phyloP scores from a whole-genome alignment of 2,797 vertebrate genomes.

The Mallotus villosus region DNA sequence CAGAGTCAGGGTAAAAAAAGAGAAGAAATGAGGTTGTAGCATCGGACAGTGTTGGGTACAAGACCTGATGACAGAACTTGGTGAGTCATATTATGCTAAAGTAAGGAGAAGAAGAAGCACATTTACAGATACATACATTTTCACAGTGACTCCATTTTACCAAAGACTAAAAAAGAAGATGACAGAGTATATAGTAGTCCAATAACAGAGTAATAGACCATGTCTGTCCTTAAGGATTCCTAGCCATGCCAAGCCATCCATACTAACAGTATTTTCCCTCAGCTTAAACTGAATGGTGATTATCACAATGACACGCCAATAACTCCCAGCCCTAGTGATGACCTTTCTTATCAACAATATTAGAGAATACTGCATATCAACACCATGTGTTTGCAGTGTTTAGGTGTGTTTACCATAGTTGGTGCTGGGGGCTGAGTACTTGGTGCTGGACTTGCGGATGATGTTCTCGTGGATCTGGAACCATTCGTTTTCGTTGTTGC shows the following conservation, averaged over 20 bases:
- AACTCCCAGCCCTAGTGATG: not conserved
- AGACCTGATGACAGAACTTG: slow-evolving; percentile 38
- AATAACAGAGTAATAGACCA: not conserved
- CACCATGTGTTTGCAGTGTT: not conserved
- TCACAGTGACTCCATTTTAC: slow-evolving; percentile 23
- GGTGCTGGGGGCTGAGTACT: slow-evolving; percentile 97
- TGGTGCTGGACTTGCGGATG: slow-evolving; percentile 98
- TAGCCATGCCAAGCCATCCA: not conserved
- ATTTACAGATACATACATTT: slow-evolving; percentile 10
- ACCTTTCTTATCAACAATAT: not conserved
- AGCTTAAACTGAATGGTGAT: slow-evolving; percentile 16
- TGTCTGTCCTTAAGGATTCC: slow-evolving; percentile 7
- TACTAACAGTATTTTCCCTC: slow-evolving; percentile 7
- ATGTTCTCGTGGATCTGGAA: slow-evolving; percentile 98
- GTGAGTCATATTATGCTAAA: slow-evolving; percentile 43
- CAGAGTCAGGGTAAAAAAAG: slow-evolving; percentile 24
- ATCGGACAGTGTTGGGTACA: slow-evolving; percentile 34
- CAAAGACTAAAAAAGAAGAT: slow-evolving; percentile 8
- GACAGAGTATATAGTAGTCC: not conserved
- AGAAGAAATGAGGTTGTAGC: slow-evolving; percentile 42
- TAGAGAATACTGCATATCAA: not conserved
- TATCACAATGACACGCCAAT: not conserved
- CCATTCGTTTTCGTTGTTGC: slow-evolving; percentile 99
- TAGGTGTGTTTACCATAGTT: slow-evolving; percentile 88
- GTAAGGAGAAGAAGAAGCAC: slow-evolving; percentile 6